A percentile compares a stretch with the other conserved stretches of the same genome.
Evolutionary conservation across 2,888 invertebrate species (phyloP).

Genomic region (Caenorhabditis macrosperma): DNA sequence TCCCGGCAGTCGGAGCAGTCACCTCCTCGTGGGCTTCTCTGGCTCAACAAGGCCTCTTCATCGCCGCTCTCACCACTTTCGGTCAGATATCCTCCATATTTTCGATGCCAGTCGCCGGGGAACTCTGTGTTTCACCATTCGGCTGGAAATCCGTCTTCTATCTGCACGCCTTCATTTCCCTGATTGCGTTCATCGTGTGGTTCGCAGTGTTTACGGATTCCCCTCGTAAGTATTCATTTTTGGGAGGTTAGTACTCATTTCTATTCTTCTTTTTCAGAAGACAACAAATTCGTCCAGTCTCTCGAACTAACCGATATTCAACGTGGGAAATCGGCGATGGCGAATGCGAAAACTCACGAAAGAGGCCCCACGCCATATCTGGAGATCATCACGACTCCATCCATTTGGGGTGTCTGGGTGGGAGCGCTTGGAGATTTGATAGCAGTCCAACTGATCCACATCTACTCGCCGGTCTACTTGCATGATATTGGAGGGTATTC

Average conservation of each 20-base stretch:
- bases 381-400: slow-evolving; percentile 73
- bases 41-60: slow-evolving; percentile 64
- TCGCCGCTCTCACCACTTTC: slow-evolving; percentile 66
- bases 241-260: too few species aligned
- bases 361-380: slow-evolving; percentile 69
- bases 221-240: slow-evolving; percentile 65
- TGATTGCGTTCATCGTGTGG: slow-evolving; percentile 70
- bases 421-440: slow-evolving; percentile 78
- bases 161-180: slow-evolving; percentile 71
- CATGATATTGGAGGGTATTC: slow-evolving; percentile 73
- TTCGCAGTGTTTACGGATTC: slow-evolving; percentile 61
- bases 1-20: slow-evolving; percentile 66
- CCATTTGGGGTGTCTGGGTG: slow-evolving; percentile 78
- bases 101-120: slow-evolving; percentile 71
- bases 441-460: slow-evolving; percentile 76
- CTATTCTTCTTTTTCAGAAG: slow-evolving; percentile 35
- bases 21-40: slow-evolving; percentile 68
- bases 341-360: slow-evolving; percentile 17
- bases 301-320: slow-evolving; percentile 58
- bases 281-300: slow-evolving; percentile 42
- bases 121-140: slow-evolving; percentile 70
- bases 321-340: slow-evolving; percentile 50
- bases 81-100: slow-evolving; percentile 66
- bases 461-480: slow-evolving; percentile 69
- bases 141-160: slow-evolving; percentile 79